phyloP scores from a whole-genome alignment of 2,797 vertebrate species.

The Okamejei kenojei region DNA sequence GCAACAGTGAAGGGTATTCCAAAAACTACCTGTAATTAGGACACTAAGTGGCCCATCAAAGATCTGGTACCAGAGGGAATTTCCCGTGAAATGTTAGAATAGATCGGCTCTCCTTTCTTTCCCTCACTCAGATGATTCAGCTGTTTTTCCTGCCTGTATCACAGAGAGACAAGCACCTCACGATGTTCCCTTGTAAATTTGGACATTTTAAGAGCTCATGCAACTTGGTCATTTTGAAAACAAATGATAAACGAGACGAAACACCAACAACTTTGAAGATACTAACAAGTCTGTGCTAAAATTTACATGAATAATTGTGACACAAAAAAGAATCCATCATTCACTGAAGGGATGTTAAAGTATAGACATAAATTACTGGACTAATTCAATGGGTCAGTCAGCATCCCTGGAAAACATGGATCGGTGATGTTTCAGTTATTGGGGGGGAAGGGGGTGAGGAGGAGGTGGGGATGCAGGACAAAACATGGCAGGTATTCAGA shows the following conservation, averaged over 20 bases:
- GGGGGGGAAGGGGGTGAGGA: no score
- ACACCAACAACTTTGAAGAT: not conserved
- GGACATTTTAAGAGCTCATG: not conserved
- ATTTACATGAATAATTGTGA: not conserved
- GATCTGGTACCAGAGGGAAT: slow-evolving; percentile 10
- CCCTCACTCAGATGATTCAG: not conserved
- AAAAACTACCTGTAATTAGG: slow-evolving; percentile 8
- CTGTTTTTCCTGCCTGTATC: not conserved
- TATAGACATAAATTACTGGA: no score
- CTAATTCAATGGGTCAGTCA: no score
- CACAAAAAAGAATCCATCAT: not conserved
- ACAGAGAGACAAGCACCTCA: not conserved
- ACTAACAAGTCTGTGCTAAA: not conserved
- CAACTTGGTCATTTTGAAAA: not conserved
- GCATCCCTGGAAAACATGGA: no score
- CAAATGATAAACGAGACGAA: not conserved
- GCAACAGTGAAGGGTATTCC: slow-evolving; percentile 18
- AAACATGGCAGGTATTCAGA: not conserved
- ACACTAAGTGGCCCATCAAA: not conserved
- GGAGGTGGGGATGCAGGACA: no score
- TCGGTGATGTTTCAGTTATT: no score
- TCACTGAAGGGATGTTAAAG: not conserved
- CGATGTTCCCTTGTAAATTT: no score
- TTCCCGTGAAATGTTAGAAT: not conserved
- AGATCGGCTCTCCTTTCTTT: not conserved